A percentile compares a stretch with the other conserved stretches of the same genome.
These are phyloP conservation scores for Apeltes quadracus DNA, from an alignment of 2,113 vertebrate species.

Conservation along the genomic window DNA sequence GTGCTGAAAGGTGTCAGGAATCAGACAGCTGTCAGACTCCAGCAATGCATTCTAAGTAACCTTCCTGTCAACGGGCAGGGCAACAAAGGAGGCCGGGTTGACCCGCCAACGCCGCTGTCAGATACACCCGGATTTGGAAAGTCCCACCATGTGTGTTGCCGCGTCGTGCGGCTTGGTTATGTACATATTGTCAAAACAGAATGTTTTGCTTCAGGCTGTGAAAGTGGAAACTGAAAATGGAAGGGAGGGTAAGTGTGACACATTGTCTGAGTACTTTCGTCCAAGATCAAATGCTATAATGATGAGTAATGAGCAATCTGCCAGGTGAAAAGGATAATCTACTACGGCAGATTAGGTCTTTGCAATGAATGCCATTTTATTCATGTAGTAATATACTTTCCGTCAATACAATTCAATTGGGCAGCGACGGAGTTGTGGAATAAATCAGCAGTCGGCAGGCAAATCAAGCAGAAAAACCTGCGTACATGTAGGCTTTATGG, in stretches of 20 bases:
- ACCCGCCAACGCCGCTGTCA: constrained; percentile 28
- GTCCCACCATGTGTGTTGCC: not conserved
- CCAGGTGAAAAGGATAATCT: constrained; percentile 1
- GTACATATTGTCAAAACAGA: too few species aligned
- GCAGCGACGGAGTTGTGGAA: constrained; percentile 33
- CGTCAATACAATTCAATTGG: constrained; percentile 26
- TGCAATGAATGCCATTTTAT: constrained; percentile 24
- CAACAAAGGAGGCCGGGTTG: constrained; percentile 39
- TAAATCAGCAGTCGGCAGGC: constrained; percentile 53
- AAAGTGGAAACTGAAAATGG: constrained; percentile 2
- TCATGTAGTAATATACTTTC: constrained; percentile 21
- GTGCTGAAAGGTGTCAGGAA: constrained; percentile 44
- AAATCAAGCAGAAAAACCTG: constrained; percentile 35
- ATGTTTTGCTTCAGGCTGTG: too few species aligned
- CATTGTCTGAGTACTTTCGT: not conserved
- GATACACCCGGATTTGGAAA: constrained; percentile 12
- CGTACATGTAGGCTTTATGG: constrained; percentile 49
- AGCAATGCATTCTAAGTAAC: constrained; percentile 60
- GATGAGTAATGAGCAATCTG: not conserved
- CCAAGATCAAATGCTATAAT: constrained; percentile 3
- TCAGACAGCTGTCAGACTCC: constrained; percentile 67
- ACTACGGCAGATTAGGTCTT: constrained; percentile 8
- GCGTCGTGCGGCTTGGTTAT: not conserved
- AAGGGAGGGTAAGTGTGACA: not conserved
- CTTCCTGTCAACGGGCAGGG: constrained; percentile 56